Conservation (phyloP, 1,140 invertebrate genomes). For the Pteromalus puparum region DNA sequence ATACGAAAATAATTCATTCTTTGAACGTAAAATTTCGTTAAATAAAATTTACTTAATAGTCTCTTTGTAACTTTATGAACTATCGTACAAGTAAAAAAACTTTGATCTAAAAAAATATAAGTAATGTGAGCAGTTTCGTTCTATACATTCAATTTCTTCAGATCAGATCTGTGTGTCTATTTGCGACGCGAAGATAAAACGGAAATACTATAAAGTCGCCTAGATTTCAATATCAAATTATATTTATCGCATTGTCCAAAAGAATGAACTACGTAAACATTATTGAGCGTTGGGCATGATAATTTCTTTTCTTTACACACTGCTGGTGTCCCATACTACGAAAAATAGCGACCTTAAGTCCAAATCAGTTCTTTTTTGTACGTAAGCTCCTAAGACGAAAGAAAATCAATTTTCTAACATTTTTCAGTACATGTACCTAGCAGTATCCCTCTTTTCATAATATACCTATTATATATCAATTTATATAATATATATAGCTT, state of each 20-base stretch:
- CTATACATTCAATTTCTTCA: constrained; percentile 29
- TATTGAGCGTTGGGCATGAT: constrained; percentile 50
- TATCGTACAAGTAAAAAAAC: constrained; percentile 17
- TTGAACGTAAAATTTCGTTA: background rate
- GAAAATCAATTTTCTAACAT: constrained; percentile 49
- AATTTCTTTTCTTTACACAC: constrained; percentile 54
- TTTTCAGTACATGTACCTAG: constrained; percentile 66
- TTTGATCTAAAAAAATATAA: constrained; percentile 42
- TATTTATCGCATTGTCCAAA: constrained; percentile 34
- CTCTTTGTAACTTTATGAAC: constrained; percentile 19
- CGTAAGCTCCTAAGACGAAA: constrained; percentile 53
- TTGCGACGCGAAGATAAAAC: constrained; percentile 27
- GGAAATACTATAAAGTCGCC: constrained; percentile 39
- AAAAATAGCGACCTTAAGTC: constrained; percentile 52
- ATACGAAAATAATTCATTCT: background rate
- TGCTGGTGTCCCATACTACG: constrained; percentile 49
- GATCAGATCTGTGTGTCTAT: constrained; percentile 46
- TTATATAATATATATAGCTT: constrained; percentile 69
- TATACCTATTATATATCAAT: constrained; percentile 65
- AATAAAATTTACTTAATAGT: background rate
- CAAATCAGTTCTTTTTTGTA: constrained; percentile 54
- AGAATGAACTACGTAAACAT: constrained; percentile 46
- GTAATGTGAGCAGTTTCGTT: constrained; percentile 52
- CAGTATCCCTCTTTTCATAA: constrained; percentile 69
- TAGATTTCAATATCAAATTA: constrained; percentile 39